Evolutionary conservation across 2,888 invertebrate species (phyloP).

Genomic region (Rotaria sp.): DNA sequence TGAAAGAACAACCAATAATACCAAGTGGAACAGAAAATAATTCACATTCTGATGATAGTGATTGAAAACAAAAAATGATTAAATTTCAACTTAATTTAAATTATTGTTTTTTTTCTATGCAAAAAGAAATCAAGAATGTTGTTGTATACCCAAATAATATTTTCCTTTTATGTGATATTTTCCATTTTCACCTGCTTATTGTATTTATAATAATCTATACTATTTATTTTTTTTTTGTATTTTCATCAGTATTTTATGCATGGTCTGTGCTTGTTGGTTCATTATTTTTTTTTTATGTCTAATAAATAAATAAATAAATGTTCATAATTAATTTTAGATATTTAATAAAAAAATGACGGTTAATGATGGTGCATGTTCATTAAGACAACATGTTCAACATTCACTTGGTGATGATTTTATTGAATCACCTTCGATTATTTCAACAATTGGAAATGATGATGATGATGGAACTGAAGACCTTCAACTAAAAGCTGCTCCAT

Average conservation of each 20-base stretch:
- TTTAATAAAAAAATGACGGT: background rate
- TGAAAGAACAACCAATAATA: constrained; percentile 11
- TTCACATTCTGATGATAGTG: background rate
- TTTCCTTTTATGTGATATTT: background rate
- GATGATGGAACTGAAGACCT: constrained; percentile 19
- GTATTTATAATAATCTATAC: background rate
- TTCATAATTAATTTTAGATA: background rate
- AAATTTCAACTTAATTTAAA: background rate
- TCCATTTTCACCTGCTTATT: background rate
- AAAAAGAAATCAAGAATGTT: background rate
- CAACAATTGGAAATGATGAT: background rate
- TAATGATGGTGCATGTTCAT: background rate
- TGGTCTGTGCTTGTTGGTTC: background rate
- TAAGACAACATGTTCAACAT: constrained; percentile 17
- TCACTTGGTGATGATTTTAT: background rate
- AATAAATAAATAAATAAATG: background rate
- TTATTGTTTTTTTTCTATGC: background rate
- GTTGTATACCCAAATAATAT: background rate
- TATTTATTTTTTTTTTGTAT: background rate
- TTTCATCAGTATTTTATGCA: background rate
- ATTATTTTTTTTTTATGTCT: background rate
- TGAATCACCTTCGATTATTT: constrained; percentile 7
- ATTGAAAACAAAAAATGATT: background rate
- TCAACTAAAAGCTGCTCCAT: background rate
- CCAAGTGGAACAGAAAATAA: constrained; percentile 13